Percentiles rank a stretch among this genome's conserved stretches.
Conservation (phyloP, 2,113 vertebrate species). For the Murina feae region DNA sequence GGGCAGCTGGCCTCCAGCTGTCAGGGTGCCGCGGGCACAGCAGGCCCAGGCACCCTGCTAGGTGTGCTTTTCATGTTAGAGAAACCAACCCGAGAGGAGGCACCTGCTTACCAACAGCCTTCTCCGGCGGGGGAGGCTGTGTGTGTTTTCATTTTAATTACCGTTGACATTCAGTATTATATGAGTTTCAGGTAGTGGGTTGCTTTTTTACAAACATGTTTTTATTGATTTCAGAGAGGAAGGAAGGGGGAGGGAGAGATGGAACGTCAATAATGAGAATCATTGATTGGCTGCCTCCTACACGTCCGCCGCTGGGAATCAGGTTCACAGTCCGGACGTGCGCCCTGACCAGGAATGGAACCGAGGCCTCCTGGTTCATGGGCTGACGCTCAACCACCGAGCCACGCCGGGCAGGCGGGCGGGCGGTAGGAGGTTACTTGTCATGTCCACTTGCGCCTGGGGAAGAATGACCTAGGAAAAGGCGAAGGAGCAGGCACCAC, state of each 20-base stretch:
- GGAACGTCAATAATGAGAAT: too few relatives aligned
- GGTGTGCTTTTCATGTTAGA: fast-evolving
- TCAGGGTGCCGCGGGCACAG: fast-evolving
- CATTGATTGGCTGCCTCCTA: too few relatives aligned
- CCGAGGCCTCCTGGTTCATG: too few relatives aligned
- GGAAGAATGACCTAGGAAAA: neutral
- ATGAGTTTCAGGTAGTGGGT: neutral
- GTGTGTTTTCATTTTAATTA: neutral
- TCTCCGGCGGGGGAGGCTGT: too few relatives aligned
- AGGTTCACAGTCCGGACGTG: too few relatives aligned
- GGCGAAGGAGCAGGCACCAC: fast-evolving
- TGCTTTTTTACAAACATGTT: neutral
- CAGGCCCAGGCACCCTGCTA: fast-evolving
- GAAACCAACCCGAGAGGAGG: fast-evolving
- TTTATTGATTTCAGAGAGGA: too few relatives aligned
- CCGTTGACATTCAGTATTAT: neutral
- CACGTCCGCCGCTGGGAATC: too few relatives aligned
- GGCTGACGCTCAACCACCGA: too few relatives aligned
- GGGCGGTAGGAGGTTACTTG: neutral
- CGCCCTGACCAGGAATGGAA: too few relatives aligned
- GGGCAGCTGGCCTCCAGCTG: fast-evolving
- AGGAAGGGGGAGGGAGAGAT: too few relatives aligned
- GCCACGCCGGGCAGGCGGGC: too few relatives aligned
- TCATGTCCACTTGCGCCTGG: neutral
- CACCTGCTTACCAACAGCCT: fast-evolving